Evolutionary conservation across 64 coral and sea anemone genomes (phyloP), one percentile per base, ranked within the genome.

Genomic region (Cladopsammia gracilis): DNA sequence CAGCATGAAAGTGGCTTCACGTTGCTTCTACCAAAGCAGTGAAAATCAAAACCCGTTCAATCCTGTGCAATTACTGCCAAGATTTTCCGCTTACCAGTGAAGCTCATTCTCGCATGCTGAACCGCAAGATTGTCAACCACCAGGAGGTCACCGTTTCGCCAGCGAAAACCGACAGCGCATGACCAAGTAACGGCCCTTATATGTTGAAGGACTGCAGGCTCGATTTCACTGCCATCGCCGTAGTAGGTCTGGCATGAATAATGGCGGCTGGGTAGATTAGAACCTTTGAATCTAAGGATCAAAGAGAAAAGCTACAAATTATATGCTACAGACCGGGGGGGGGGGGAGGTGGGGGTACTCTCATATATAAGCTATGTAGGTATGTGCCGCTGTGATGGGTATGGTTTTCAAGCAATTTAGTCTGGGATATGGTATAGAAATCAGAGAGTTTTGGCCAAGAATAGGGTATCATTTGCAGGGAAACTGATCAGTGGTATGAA

Each of bases 211-310:
- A 96, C 94, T 43, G 64, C 85, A 53, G 89, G 76, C 88, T 96
- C 94, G 24, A 96, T 81, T 85, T 96, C 94, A 62, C 90, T 92
- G 19, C 90, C 94, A 47, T 96, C 94, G 0, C 94, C 94, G 68
- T 96, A 96, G 44, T 50, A 92, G 24, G 83, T 58, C 51, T 83
- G 77, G 16, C 15, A 51, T 0, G 78, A 18, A 67, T 83, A 91
- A 2, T 52, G 43, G 49, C 83, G 62, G 22, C 20, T 60, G 9
- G 60, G 45, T 43, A 90, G 22, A 78, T 78, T n/a, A 25, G 10
- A 59, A n/a, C 14, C 51, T 22, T 78, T 78, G 53, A 78, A 78
- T 15, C 76, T 78, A 25, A 14, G 22, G 46, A 58, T 4, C 3
- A 14, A 78, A 13, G 8, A 7, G 5, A 58, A 77, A 56, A 25